phyloP scores from a whole-genome alignment of 2,113 vertebrate species.

The Rhadina sibilatrix region DNA sequence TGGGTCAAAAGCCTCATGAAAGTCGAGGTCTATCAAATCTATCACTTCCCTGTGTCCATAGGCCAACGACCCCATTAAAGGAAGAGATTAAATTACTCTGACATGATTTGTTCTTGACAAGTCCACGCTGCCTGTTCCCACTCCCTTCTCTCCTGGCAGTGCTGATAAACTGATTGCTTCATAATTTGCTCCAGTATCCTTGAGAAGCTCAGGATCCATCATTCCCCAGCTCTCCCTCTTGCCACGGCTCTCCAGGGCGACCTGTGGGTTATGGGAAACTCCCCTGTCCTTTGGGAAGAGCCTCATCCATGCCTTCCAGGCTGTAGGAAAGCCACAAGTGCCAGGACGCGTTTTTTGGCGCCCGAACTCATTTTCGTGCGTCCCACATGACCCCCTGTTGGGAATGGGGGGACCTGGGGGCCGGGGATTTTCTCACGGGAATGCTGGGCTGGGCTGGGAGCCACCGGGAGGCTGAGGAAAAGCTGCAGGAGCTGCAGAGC shows the following conservation, averaged over 20 bases:
- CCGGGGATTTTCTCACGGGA: neutral
- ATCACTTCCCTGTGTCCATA: slow-evolving; percentile 15
- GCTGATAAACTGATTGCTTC: neutral
- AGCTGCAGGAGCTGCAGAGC: neutral
- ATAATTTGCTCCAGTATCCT: neutral
- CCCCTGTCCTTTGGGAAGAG: neutral
- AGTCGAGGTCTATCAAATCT: slow-evolving; percentile 25
- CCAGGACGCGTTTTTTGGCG: accelerated
- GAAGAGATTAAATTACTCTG: slow-evolving; percentile 32
- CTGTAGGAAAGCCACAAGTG: neutral
- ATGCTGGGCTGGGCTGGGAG: neutral
- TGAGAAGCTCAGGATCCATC: neutral
- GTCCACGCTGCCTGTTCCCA: neutral
- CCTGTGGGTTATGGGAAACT: neutral
- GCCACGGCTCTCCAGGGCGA: neutral
- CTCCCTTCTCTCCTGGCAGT: neutral
- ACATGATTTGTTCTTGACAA: slow-evolving; percentile 40
- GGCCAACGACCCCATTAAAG: slow-evolving; percentile 48
- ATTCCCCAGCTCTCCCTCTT: neutral
- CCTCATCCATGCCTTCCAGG: neutral
- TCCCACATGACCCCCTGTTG: accelerated
- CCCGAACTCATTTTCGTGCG: accelerated
- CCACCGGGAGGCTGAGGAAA: neutral
- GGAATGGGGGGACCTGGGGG: accelerated
- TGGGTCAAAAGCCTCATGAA: slow-evolving; percentile 24